phyloP scores from a whole-genome alignment of 2,797 vertebrate genomes.

The Syndactyla subalaris region DNA sequence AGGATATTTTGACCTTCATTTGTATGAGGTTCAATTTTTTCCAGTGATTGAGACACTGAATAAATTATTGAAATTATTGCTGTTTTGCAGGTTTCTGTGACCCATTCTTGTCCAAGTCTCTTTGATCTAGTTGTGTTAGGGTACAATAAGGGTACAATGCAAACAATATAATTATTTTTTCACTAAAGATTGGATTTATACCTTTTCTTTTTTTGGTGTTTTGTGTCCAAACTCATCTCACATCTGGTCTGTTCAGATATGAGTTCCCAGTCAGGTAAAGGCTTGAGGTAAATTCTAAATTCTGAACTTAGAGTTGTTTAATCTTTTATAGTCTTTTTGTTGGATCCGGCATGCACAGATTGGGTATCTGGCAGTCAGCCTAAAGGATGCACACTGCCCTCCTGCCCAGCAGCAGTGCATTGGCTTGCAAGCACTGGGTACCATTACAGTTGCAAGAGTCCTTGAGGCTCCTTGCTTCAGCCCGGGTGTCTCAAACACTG shows the following conservation, averaged over 20 bases:
- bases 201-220: background rate
- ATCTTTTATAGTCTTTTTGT: background rate
- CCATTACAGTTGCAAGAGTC: background rate
- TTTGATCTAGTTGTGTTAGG: background rate
- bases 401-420: background rate
- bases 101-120: background rate
- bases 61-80: background rate
- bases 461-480: background rate
- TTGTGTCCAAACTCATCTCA: background rate
- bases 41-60: background rate
- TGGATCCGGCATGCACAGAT: background rate
- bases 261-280: background rate
- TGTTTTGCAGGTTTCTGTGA: background rate
- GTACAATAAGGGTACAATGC: background rate
- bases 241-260: background rate
- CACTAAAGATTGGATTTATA: background rate
- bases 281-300: background rate
- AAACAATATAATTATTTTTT: background rate
- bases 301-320: background rate
- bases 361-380: background rate
- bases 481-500: background rate
- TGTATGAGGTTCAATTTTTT: background rate
- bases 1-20: background rate
- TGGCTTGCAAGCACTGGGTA: background rate
- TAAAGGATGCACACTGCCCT: background rate